Evolutionary conservation across 2,888 invertebrate genomes (phyloP), one percentile per base, ranked within the genome.

Genomic region (Scrobipalpa costella): DNA sequence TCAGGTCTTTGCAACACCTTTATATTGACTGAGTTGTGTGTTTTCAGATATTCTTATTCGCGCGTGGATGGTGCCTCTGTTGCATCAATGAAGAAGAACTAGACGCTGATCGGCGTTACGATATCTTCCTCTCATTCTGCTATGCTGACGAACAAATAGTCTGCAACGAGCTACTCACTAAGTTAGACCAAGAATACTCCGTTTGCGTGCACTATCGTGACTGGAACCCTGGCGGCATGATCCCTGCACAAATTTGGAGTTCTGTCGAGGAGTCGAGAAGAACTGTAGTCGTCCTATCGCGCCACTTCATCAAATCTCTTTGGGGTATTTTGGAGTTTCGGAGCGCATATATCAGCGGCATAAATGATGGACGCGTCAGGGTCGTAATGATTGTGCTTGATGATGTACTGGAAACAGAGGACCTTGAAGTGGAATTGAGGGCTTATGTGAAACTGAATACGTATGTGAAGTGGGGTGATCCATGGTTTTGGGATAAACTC

Each of bases 61-160:
- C 61, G 6, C 47, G 61, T 6, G 61, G 61, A 17, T 61, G 49
- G 47, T 61, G 61, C 17, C 49, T 61, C 15, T 33, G 49, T 33
- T 49, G 61, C 34, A 17, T 61, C 13, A 36, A 38, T 17, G 61
- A 61, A 49, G 61, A 49, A 19, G 61, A 61, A 6, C 36, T 61
- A 11, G 61, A 61, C 17, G 36, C 49, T 1, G 36, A 61, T 15
- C 47, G 72, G n/a, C 44, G 21, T 13, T 97, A 94, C 79, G 97
- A 97, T 78, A 96, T 95, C 0, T 97, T 97, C 78, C 90, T 97
- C 61, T 96, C 96, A 68, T 97, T 94, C 78, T 95, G 96, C 0
- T 94, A 96, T 74, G 92, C 94, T 75, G 96, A 97, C 76, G 94
- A 95, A 71, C 92, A 93, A 2, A 95, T 96, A 73, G 94, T 96